Conservation (phyloP, 2,888 invertebrate species). For the Torymus tubicola region DNA sequence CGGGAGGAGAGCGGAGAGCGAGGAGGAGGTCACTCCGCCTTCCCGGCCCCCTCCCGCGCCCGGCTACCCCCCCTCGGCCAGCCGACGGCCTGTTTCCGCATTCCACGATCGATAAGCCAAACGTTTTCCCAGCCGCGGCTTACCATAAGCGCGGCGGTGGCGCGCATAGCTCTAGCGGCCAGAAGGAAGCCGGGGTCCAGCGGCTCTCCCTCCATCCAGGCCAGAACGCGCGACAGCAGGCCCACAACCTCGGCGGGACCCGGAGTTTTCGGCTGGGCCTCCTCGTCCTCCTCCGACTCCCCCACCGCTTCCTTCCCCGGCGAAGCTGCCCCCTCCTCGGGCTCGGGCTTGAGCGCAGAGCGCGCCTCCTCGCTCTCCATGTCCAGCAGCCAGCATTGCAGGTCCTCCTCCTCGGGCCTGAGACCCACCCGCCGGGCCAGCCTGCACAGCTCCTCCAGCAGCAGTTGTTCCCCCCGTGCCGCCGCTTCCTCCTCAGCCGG, state of each 20-base stretch:
- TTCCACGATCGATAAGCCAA: constrained; percentile 47
- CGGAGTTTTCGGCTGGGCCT: constrained; percentile 64
- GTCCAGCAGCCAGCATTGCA: constrained; percentile 69
- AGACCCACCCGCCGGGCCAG: constrained; percentile 62
- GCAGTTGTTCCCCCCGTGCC: no score
- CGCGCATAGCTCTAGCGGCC: constrained; percentile 73
- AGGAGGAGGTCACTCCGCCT: neutral
- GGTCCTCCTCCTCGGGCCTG: constrained; percentile 66
- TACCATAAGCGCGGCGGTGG: constrained; percentile 73
- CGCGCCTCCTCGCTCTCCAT: constrained; percentile 66
- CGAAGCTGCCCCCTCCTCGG: constrained; percentile 3
- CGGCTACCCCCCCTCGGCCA: neutral
- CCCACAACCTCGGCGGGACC: constrained; percentile 74
- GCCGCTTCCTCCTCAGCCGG: constrained; percentile 59
- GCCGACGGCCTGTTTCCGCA: constrained; percentile 28
- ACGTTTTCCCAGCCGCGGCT: constrained; percentile 44
- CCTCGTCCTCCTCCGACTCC: constrained; percentile 32
- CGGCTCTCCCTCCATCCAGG: constrained; percentile 78
- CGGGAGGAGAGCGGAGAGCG: neutral
- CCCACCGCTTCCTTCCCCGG: constrained; percentile 53
- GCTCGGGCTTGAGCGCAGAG: constrained; percentile 64
- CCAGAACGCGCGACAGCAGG: constrained; percentile 74
- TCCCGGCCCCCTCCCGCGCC: neutral
- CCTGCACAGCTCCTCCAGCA: constrained; percentile 24
- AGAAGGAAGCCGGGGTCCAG: constrained; percentile 75